Percentiles rank a stretch among this genome's conserved stretches.
phyloP scores from a whole-genome alignment of 2,888 invertebrate genomes.

The Macaria notata region DNA sequence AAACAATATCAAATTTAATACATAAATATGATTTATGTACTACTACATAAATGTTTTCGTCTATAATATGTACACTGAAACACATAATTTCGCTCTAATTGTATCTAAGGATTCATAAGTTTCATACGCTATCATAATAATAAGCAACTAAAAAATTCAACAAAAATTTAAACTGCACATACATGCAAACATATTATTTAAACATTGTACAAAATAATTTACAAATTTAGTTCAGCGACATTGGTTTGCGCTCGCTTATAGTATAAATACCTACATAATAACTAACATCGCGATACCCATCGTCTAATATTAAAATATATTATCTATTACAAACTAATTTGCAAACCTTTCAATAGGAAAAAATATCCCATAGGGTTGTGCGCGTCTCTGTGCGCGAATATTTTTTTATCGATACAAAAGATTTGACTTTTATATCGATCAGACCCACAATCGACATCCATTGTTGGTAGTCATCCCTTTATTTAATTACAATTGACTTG shows the following conservation, averaged over 20 bases:
- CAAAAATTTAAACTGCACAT: conserved; percentile 62
- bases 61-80: conserved; percentile 80
- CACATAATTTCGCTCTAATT: conserved; percentile 74
- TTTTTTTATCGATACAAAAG: conserved; percentile 12
- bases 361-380: conserved; percentile 22
- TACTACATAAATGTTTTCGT: conserved; percentile 78
- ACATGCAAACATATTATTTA: conserved; percentile 58
- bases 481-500: not conserved
- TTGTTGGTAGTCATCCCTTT: too few species aligned
- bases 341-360: conserved; percentile 19
- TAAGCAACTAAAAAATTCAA: conserved; percentile 72
- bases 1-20: conserved; percentile 83
- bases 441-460: not conserved
- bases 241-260: conserved; percentile 38
- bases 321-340: conserved; percentile 55
- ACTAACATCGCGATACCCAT: conserved; percentile 55
- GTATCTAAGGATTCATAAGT: conserved; percentile 65
- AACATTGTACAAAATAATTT: conserved; percentile 77
- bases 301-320: conserved; percentile 63
- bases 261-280: conserved; percentile 49
- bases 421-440: conserved; percentile 7
- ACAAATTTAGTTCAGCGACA: conserved; percentile 48
- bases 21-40: conserved; percentile 81
- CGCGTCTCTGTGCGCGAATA: conserved; percentile 10
- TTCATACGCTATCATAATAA: conserved; percentile 61